phyloP scores from a whole-genome alignment of 2,113 vertebrate genomes.

The Oxygymnocypris stewartii region DNA sequence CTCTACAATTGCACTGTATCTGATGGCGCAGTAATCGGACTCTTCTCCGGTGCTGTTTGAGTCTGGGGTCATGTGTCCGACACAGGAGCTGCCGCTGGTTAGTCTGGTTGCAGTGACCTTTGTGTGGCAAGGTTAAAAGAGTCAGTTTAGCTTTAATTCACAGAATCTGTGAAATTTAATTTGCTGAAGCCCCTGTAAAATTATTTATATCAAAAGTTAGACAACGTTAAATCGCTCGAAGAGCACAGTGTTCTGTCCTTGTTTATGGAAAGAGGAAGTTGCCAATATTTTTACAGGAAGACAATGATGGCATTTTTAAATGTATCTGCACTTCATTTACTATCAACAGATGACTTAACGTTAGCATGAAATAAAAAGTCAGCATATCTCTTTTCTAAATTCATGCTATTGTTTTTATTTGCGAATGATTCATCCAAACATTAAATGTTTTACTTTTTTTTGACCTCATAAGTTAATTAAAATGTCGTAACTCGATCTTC shows the following conservation, averaged over 20 bases:
- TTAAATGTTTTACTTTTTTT: not conserved
- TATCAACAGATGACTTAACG: not conserved
- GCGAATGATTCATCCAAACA: not conserved
- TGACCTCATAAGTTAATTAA: not conserved
- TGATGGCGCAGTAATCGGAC: conserved; percentile 30
- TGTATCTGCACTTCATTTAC: not conserved
- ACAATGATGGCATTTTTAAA: not conserved
- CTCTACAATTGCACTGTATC: conserved; percentile 13
- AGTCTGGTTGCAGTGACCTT: conserved; percentile 2
- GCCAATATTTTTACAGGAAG: not conserved
- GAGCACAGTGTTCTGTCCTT: not conserved
- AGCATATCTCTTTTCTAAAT: not conserved
- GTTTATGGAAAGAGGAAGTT: not conserved
- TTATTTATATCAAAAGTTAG: not conserved
- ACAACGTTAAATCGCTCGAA: not conserved
- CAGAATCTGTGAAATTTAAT: not conserved
- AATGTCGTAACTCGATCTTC: not conserved
- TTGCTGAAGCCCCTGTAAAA: not conserved
- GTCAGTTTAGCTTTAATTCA: not conserved
- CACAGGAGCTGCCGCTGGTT: not conserved
- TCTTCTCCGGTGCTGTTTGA: not conserved
- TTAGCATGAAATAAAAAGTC: not conserved
- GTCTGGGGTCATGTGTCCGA: conserved; percentile 36
- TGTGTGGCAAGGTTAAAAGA: conserved; percentile 25
- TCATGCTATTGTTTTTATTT: not conserved